Conservation (phyloP, 64 coral and sea anemone genomes). For the Catalaphyllia jardinei region DNA sequence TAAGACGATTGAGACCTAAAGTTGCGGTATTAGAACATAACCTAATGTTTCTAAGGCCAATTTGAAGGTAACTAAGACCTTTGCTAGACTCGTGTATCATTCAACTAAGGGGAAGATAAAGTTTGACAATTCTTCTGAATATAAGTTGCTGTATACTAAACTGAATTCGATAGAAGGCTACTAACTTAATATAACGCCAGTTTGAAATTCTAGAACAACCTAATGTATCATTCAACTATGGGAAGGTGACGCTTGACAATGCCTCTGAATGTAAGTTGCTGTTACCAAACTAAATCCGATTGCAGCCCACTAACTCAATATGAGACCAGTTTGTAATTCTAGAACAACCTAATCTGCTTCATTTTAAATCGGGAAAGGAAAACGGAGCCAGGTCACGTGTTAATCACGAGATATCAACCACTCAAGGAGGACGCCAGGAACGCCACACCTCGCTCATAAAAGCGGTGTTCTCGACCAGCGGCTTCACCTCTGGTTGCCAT, state of each 20-base stretch:
- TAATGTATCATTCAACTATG: background rate
- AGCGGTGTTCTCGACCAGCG: constrained; percentile 79
- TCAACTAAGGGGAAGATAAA: too few species aligned
- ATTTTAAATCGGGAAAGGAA: background rate
- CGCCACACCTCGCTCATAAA: constrained; percentile 96
- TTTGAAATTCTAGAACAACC: too few species aligned
- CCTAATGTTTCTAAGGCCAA: too few species aligned
- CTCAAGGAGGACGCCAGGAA: constrained; percentile 95
- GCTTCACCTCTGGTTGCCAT: constrained; percentile 78
- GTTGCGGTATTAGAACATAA: too few species aligned
- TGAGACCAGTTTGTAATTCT: background rate
- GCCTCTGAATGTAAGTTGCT: too few species aligned
- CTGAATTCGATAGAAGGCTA: background rate
- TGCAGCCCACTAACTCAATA: background rate
- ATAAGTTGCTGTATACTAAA: background rate
- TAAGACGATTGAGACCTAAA: too few species aligned
- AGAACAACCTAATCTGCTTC: background rate
- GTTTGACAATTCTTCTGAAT: too few species aligned
- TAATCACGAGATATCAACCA: constrained; percentile 60
- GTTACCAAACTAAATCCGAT: background rate
- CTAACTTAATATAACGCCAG: background rate
- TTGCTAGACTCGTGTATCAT: background rate
- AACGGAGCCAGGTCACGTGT: background rate
- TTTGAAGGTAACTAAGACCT: too few species aligned
- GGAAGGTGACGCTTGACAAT: too few species aligned